These are phyloP conservation scores for Carlito syrichta DNA, from an alignment of 2,113 vertebrate species.

Conservation along the genomic window DNA sequence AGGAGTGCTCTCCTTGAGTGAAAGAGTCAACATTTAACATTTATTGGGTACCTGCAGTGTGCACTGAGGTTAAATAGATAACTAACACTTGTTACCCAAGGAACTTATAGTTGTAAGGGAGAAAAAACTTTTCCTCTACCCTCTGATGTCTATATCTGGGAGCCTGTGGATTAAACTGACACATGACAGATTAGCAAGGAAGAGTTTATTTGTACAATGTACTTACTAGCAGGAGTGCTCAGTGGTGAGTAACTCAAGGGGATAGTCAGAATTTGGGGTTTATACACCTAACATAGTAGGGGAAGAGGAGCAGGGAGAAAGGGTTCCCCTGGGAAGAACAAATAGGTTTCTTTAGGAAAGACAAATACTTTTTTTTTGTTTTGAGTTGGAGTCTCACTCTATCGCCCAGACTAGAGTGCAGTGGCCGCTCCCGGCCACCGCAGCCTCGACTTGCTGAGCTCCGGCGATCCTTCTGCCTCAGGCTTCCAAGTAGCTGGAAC, in stretches of 20 bases:
- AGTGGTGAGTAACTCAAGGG: background rate
- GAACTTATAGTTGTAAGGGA: background rate
- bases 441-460: too few species aligned
- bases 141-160: background rate
- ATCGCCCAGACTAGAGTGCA: too few species aligned
- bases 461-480: too few species aligned
- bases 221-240: background rate
- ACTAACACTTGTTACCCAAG: background rate
- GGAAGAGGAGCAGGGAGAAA: background rate
- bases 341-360: background rate
- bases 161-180: background rate
- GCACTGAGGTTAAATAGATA: background rate
- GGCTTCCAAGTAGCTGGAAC: too few species aligned
- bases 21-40: background rate
- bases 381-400: too few species aligned
- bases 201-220: background rate
- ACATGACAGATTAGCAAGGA: background rate
- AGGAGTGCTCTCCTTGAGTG: background rate
- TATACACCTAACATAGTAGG: background rate
- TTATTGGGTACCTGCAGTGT: background rate
- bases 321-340: background rate
- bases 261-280: background rate
- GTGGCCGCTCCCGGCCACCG: too few species aligned
- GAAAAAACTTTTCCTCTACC: background rate
- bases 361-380: background rate